A percentile compares a stretch with the other conserved stretches of the same genome.
These are phyloP conservation scores for Pachycephala philippinensis DNA, from an alignment of 2,113 vertebrate species.

Conservation along the genomic window DNA sequence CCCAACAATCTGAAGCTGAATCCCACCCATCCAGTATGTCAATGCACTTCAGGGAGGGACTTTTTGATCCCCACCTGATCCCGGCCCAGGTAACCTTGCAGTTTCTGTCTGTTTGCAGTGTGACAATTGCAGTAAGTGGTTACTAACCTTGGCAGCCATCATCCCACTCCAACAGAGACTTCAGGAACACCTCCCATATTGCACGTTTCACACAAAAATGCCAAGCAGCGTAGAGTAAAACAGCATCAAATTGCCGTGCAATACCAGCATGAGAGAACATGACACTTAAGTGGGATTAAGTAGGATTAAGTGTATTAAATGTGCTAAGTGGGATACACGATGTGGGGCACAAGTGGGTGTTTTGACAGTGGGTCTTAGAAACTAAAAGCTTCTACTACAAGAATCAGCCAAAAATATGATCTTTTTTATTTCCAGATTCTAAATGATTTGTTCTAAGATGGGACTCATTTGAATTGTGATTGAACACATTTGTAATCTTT, in stretches of 20 bases:
- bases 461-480: not conserved
- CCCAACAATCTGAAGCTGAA: not conserved
- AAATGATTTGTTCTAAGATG: not conserved
- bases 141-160: not conserved
- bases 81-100: not conserved
- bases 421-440: not conserved
- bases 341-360: not conserved
- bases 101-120: not conserved
- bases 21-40: not conserved
- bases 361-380: not conserved
- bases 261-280: not conserved
- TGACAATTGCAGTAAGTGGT: not conserved
- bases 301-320: not conserved
- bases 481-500: not conserved
- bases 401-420: not conserved
- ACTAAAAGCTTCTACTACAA: not conserved
- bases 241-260: not conserved
- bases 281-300: not conserved
- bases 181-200: not conserved
- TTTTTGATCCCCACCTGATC: not conserved
- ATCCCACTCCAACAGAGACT: not conserved
- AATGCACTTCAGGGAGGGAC: not conserved
- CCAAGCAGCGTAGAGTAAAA: not conserved
- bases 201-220: not conserved
- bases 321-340: not conserved